phyloP scores from a whole-genome alignment of 2,113 vertebrate species.

The Oreochromis spilurus region DNA sequence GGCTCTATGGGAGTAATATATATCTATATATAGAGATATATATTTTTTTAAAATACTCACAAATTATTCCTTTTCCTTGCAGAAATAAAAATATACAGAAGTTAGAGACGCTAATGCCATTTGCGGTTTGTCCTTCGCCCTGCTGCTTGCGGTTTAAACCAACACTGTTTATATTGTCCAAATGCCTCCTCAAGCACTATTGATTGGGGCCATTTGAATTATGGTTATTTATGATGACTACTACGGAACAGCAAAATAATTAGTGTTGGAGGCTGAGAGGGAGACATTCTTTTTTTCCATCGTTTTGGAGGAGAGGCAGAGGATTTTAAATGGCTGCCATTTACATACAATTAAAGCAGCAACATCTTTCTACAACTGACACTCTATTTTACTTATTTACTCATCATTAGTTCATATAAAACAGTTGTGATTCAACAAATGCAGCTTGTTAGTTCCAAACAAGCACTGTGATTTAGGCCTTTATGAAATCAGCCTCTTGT shows the following conservation, averaged over 20 bases:
- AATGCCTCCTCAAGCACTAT: neutral
- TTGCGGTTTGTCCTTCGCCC: neutral
- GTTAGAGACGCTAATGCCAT: neutral
- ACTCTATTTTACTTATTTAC: neutral
- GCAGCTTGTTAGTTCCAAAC: neutral
- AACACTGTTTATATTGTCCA: neutral
- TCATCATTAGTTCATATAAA: neutral
- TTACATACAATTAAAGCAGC: neutral
- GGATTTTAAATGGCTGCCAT: neutral
- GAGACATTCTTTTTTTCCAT: neutral
- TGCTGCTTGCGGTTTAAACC: neutral
- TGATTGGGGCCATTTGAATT: neutral
- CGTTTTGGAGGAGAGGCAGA: neutral
- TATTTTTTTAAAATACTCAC: accelerated
- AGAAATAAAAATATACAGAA: neutral
- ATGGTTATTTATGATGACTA: neutral
- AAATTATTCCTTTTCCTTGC: neutral
- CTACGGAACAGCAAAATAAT: neutral
- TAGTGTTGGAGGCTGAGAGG: neutral
- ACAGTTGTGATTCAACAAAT: neutral
- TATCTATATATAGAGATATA: neutral
- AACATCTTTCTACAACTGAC: neutral
- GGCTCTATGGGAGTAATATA: neutral
- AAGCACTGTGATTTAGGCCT: neutral
- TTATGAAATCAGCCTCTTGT: neutral